Base-by-base conservation (phyloP, 2,113 vertebrate species). In the Onychostruthus taczanowskii region DNA sequence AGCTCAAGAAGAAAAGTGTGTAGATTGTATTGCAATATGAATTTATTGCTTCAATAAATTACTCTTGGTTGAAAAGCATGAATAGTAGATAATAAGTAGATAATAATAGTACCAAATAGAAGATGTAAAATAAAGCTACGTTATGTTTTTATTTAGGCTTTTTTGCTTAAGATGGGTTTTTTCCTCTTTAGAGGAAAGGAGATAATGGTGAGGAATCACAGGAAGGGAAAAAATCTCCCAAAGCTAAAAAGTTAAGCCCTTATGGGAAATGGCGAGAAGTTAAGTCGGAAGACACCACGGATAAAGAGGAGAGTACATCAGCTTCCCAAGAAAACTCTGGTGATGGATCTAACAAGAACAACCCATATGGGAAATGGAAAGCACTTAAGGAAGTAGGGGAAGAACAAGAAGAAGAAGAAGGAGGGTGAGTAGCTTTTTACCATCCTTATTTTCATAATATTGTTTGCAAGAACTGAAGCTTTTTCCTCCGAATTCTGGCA, bases 261-360 rank as follows among this genome's bases (percentile, higher is more conserved):
- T 99, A 99, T 7, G 99, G 99, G 35, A 96, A 94, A 33, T 99
- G 99, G 99, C 98, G 99, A 86, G 86, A 97, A 97, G 98, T 99
- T 74, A 98, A 97, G 61, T 67, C 93, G 81, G 96, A 93, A 89
- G 97, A 95, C 90, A 92, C 93, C 20, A 33, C 8, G 33, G 79
- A 52, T 68, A 94, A 81, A 77, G 92, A 97, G 47, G 83, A 96
- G 59, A 91, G 47, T 62, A 37, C 81, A 6, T 91, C 95, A 19
- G 26, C 59, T 97, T 89, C 92, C 82, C 96, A 61, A 19, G 96
- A 97, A 96, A 43, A 89, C 94, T 96, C 97, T 27, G 12, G 89
- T 63, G 97, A 96, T 80, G 75, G 70, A 43, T 49, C 82, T 23
- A 97, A 93, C 73, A 97, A 97, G 67, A 46, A 96, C 44, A 97